Base-by-base conservation (phyloP, 2,888 invertebrate species). In the Drosophila ezoana region DNA sequence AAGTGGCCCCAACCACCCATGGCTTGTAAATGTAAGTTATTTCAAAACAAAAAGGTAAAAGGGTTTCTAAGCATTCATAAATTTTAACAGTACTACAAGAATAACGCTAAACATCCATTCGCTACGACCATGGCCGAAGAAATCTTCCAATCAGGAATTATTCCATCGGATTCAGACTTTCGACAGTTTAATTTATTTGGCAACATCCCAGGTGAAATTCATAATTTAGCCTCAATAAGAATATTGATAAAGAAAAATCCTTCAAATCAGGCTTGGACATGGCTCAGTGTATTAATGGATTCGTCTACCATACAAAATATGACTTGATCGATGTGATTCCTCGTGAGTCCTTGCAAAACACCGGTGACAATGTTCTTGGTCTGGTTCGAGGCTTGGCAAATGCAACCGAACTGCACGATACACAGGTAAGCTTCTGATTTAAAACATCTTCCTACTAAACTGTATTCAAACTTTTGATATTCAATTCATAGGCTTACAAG, bases 291-390 rank as follows among this genome's bases (percentile, higher is more conserved):
- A 94, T 94, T 51, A 95, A 96, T 92, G 96, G 96, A 0, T 95
- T 94, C 87, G 94, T 96, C n/a, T 96, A 96, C 91, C 96, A 96
- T 91, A 96, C 97, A 0, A 93, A 94, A 43, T 95, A 95, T 90
- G 97, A 97, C 90, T 90, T 89, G 32, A 93, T 94, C 0, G 93
- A 93, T 3, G 92, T 94, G 5, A 93, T 97, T 18, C 93, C 93
- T 18, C 90, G 93, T 0, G 96, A 96, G 0, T 95, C 95, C 6
- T 89, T 96, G 18, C 97, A 97, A 90, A 93, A 94, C 77, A 95
- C 95, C 5, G 96, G 96, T 0, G 94, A 96, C 63, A 96, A 95
- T 92, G 88, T 96, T 16, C 90, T 96, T 37, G 93, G 93, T 0
- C 89, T 96, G 1, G 90, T 79, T 6, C 72, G 77, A 2, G 65